phyloP scores from a whole-genome alignment of 2,113 vertebrate species.

The Puntigrus tetrazona region DNA sequence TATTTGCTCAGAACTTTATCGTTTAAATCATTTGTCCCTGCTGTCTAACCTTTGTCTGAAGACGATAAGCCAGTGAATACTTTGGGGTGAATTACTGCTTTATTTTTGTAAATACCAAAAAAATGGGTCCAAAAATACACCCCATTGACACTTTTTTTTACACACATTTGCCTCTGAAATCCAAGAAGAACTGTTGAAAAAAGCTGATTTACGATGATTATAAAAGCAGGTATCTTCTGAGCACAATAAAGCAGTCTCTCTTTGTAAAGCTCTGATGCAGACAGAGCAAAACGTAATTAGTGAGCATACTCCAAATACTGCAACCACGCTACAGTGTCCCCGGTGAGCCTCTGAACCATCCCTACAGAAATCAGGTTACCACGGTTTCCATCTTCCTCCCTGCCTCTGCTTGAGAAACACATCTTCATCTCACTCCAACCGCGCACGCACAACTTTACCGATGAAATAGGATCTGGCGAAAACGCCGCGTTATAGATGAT shows the following conservation, averaged over 20 bases:
- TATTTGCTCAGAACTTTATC: too few relatives aligned
- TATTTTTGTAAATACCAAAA: too few relatives aligned
- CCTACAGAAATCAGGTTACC: slow-evolving; percentile 54
- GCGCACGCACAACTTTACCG: neutral
- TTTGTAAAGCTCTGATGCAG: neutral
- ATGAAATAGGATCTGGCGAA: neutral
- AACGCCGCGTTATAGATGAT: neutral
- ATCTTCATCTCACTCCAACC: neutral
- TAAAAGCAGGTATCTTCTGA: neutral
- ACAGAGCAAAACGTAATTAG: slow-evolving; percentile 7
- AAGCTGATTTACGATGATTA: neutral
- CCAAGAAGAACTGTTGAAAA: too few relatives aligned
- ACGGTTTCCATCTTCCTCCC: slow-evolving; percentile 58
- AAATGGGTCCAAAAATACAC: too few relatives aligned
- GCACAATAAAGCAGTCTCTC: neutral
- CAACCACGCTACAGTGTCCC: slow-evolving; percentile 30
- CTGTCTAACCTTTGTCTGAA: too few relatives aligned
- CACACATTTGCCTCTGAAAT: too few relatives aligned
- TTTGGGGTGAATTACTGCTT: too few relatives aligned
- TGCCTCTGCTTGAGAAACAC: neutral
- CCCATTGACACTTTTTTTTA: too few relatives aligned
- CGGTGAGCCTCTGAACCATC: slow-evolving; percentile 48
- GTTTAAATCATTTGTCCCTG: too few relatives aligned
- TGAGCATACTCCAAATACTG: slow-evolving; percentile 30
- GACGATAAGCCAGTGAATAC: too few relatives aligned